Evolutionary conservation across 1,140 invertebrate genomes (phyloP).

Genomic region (Paraescarpia echinospica): DNA sequence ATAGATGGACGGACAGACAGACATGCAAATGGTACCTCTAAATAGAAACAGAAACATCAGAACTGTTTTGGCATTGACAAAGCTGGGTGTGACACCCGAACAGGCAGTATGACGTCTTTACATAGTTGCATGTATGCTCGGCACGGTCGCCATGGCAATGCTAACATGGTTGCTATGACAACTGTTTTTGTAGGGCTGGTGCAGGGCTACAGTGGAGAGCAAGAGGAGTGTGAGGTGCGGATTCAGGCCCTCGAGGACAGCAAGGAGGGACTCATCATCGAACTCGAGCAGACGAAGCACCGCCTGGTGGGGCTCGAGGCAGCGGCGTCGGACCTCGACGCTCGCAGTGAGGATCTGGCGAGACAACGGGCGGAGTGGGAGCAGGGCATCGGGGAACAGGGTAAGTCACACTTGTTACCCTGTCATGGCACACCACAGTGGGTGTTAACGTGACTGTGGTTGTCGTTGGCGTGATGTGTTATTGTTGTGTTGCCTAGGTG

Average conservation of each 20-base stretch:
- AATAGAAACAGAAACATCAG: background rate
- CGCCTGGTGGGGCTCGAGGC: constrained; percentile 42
- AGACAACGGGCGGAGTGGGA: constrained; percentile 42
- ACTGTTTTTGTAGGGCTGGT: constrained; percentile 42
- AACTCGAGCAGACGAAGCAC: constrained; percentile 46
- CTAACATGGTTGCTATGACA: background rate
- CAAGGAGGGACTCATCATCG: constrained; percentile 40
- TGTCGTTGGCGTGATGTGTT: background rate
- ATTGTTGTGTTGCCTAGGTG: background rate
- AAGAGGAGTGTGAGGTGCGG: constrained; percentile 37
- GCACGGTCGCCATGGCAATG: background rate
- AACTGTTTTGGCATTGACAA: background rate
- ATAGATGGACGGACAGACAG: too few relatives aligned
- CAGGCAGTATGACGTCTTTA: background rate
- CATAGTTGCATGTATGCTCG: background rate
- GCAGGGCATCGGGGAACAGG: constrained; percentile 48
- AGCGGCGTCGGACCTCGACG: constrained; percentile 41
- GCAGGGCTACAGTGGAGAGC: constrained; percentile 46
- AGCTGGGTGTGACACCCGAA: background rate
- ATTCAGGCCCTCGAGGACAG: constrained; percentile 48
- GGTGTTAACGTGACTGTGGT: background rate
- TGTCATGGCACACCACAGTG: too few relatives aligned
- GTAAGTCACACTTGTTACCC: constrained; percentile 33
- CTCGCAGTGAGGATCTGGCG: constrained; percentile 42
- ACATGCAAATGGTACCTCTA: too few relatives aligned